Evolutionary conservation across 2,888 invertebrate genomes (phyloP), one percentile per base, ranked within the genome.

Genomic region (Pandemis corylana): DNA sequence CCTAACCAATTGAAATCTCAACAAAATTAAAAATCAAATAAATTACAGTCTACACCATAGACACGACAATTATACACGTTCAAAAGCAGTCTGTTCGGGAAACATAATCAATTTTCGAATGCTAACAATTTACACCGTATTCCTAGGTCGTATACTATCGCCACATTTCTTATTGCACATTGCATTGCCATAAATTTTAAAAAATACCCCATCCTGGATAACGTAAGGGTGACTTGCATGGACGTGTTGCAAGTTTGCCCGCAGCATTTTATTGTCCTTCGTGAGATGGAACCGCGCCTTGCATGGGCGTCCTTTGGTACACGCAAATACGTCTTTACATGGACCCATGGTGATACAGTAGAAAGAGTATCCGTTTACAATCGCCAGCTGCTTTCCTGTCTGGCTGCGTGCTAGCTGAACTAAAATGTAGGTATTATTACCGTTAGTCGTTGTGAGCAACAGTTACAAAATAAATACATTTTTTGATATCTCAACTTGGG

Each of bases 131-230:
- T 20, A 20, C 20, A 0, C 1, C 20, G 20, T 36, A 36, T 36
- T 4, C 28, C 28, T 36, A 2, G 28, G 28, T 36, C 28, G 28
- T 28, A 28, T 28, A 28, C 28, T 28, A 28, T 28, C 28, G 28
- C 28, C 28, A 28, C 28, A 28, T 28, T 28, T 28, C 1, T 28
- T 28, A 28, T 28, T 28, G 28, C 28, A 28, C n/a, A n/a, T n/a
- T n/a, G n/a, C 28, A 28, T 28, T 28, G 28, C 28, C 28, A 28
- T 62, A 76, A 6, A 77, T 41, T 76, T 74, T 82, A 15, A 79
- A 46, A 42, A 76, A 80, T 7, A 80, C 44, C 7, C 80, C 82
- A 46, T 81, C 72, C 10, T 62, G 72, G 0, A 84, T 69, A 12
- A 68, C 36, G 51, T 59, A 46, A 10, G 56, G 53, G 5, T 51